Percentiles rank a stretch among this genome's conserved stretches.
phyloP scores from a whole-genome alignment of 2,113 vertebrate genomes.

The Ciconia boyciana region DNA sequence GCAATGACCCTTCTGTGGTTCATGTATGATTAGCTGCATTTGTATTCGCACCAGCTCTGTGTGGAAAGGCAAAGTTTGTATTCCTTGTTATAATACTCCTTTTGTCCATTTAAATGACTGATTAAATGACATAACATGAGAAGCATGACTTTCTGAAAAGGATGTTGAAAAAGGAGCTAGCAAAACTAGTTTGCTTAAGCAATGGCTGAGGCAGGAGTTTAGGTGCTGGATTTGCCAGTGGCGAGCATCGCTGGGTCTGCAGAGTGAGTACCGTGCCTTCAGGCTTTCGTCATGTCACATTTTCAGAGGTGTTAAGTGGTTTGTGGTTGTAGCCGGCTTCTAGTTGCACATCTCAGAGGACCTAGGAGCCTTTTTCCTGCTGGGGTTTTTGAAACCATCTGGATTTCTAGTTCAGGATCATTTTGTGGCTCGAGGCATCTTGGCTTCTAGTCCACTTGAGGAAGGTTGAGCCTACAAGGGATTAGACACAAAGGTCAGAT shows the following conservation, averaged over 20 bases:
- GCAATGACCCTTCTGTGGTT: neutral
- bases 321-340: neutral
- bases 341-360: neutral
- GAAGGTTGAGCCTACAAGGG: neutral
- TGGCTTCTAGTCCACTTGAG: neutral
- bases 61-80: neutral
- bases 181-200: neutral
- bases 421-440: neutral
- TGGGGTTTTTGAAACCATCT: neutral
- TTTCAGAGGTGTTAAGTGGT: neutral
- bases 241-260: fast-evolving
- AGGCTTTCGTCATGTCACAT: neutral
- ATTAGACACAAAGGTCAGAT: neutral
- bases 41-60: neutral
- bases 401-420: neutral
- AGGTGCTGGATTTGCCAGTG: fast-evolving
- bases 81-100: neutral
- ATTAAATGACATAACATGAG: neutral
- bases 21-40: neutral
- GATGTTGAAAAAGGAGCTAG: neutral
- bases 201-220: neutral
- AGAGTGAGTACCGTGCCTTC: neutral
- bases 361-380: neutral
- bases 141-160: neutral
- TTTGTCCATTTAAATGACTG: neutral